A percentile compares a stretch with the other conserved stretches of the same genome.
Conservation (phyloP, 2,113 vertebrate genomes). For the Capreolus pygargus region DNA sequence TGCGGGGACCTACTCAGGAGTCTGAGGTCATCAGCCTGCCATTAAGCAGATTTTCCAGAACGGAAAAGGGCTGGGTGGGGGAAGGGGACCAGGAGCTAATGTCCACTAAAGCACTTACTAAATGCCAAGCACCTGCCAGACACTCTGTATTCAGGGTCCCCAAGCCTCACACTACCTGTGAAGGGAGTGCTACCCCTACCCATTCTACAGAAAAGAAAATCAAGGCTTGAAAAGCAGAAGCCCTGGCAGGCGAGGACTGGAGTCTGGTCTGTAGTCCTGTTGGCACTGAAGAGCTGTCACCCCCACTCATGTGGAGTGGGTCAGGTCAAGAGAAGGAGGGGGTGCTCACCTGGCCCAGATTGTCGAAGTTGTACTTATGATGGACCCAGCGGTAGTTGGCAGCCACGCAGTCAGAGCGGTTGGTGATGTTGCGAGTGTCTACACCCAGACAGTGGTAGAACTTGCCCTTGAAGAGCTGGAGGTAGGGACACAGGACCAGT, state of each 20-base stretch:
- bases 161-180: not conserved
- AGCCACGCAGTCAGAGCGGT: conserved; percentile 93
- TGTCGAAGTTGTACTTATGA: conserved; percentile 99
- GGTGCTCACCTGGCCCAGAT: conserved; percentile 90
- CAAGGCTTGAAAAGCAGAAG: not conserved
- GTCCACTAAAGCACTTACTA: not conserved
- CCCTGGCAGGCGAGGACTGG: not conserved
- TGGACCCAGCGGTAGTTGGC: conserved; percentile 99
- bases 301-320: accelerated
- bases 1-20: not conserved
- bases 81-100: not conserved
- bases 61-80: not conserved
- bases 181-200: not conserved
- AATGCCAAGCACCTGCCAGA: not conserved
- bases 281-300: not conserved
- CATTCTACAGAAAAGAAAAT: not conserved
- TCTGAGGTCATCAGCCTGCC: not conserved
- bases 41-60: not conserved
- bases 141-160: not conserved
- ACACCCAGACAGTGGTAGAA: conserved; percentile 96
- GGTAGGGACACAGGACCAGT: not conserved
- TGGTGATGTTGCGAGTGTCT: conserved; percentile 97
- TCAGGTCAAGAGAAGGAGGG: not conserved
- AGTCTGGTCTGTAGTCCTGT: not conserved
- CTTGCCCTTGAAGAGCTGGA: conserved; percentile 97